Base-by-base conservation (phyloP, 2,113 vertebrate species). In the Leucoraja erinaceus region DNA sequence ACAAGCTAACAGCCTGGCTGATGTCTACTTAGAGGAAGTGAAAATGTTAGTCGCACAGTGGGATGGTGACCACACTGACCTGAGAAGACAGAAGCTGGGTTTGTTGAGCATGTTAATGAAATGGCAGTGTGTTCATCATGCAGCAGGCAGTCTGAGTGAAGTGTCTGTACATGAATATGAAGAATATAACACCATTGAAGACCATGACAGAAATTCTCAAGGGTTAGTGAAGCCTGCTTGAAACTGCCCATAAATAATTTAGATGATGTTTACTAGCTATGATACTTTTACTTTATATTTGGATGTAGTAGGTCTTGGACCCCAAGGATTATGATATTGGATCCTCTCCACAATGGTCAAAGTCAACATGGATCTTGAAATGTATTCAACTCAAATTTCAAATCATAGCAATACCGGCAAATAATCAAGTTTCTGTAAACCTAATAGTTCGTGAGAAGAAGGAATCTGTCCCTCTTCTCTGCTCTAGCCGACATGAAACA, bases 141-240 rank as follows among this genome's bases (percentile, higher is more conserved):
- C 93, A 25, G 93, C 93, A n/a, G 93, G 90, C 8, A 75, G 93
- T 78, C 94, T 95, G 56, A 93, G 94, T 33, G 63, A 31, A 1
- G 78, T 95, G n/a, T 93, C 94, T 25, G 93, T 93, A 47, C 93
- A 77, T 25, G 94, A 94, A n/a, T 95, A 94, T 94, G 38, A 94
- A 78, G 94, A 94, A 81, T 94, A 94, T 59, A 66, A 93, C 22
- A 1, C 38, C 88, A 25, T 93, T 25, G 94, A 93, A 93, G 94
- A 93, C 4, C 93, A 94, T 10, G 93, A 92, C 54, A 92, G 94
- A 18, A 93, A 94, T 92, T 75, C 94, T 93, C 68, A 93, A 90
- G 94, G 94, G 94, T 95, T 94, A 76, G 86, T 68, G 56, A 90
- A 68, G 25, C 56, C 28, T 4, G n/a, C 28, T 28, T 59, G 10